These are phyloP conservation scores for Lethenteron camtschaticum DNA, from an alignment of 2,113 vertebrate species.

Conservation along the genomic window DNA sequence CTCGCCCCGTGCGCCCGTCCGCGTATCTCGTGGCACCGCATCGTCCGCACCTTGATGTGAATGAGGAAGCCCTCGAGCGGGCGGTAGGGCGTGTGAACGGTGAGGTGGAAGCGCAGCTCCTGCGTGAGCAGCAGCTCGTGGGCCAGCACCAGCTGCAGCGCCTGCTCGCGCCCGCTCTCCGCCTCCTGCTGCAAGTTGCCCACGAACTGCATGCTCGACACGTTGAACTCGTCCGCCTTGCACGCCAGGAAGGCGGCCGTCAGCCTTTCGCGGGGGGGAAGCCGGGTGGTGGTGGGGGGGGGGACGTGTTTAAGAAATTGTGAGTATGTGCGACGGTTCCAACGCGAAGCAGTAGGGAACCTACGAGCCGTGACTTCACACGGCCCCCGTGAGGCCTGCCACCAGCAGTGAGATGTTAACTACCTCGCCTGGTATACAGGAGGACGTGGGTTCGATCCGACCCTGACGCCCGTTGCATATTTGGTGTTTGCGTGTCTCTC, in stretches of 20 bases:
- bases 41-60: conserved; percentile 50
- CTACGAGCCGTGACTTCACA: no score
- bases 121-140: conserved; percentile 79
- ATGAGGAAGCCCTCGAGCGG: conserved; percentile 85
- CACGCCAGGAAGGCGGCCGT: conserved; percentile 72
- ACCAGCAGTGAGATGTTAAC: no score
- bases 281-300: not conserved
- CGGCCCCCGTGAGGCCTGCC: no score
- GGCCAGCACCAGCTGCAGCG: conserved; percentile 72
- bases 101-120: conserved; percentile 83
- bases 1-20: no score
- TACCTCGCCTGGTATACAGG: no score
- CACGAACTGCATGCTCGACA: conserved; percentile 74
- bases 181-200: conserved; percentile 68
- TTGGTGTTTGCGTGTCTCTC: no score
- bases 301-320: no score
- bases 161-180: conserved; percentile 42
- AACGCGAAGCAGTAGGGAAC: no score
- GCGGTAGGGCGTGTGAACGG: conserved; percentile 76
- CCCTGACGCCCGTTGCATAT: no score
- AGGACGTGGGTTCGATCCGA: no score
- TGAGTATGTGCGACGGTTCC: no score
- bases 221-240: conserved; percentile 96
- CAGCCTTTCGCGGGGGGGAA: conserved; percentile 28
- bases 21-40: no score